Percentiles rank a stretch among this genome's conserved stretches.
Evolutionary conservation across 2,888 invertebrate species (phyloP).

Genomic region (Drosophila anceps): DNA sequence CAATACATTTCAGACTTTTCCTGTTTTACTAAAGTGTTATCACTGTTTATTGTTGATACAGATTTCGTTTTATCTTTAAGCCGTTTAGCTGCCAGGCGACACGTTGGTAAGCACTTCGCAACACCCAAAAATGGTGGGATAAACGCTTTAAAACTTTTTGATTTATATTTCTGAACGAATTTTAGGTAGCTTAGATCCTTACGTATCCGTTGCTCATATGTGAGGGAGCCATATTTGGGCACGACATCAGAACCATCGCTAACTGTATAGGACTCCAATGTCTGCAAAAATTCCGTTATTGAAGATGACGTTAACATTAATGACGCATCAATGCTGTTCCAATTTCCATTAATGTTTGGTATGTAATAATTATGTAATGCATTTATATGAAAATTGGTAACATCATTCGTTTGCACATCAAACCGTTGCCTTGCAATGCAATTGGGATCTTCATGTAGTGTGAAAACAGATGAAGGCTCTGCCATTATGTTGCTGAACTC

Average conservation of each 20-base stretch:
- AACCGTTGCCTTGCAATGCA: slow-evolving; percentile 83
- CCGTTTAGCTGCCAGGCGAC: slow-evolving; percentile 40
- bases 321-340: slow-evolving; percentile 81
- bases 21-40: background rate
- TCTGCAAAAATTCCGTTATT: slow-evolving; percentile 20
- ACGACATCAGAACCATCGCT: slow-evolving; percentile 80
- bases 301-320: slow-evolving; percentile 10
- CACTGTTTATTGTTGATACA: background rate
- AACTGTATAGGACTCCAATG: slow-evolving; percentile 43
- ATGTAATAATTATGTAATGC: slow-evolving; percentile 87
- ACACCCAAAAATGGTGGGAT: slow-evolving; percentile 79
- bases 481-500: slow-evolving; percentile 16
- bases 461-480: slow-evolving; percentile 35
- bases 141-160: slow-evolving; percentile 39
- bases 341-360: slow-evolving; percentile 88
- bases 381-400: slow-evolving; percentile 86
- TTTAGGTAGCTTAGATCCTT: slow-evolving; percentile 81
- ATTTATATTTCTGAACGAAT: slow-evolving; percentile 56
- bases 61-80: slow-evolving; percentile 7
- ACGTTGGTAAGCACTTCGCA: slow-evolving; percentile 68
- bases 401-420: slow-evolving; percentile 79
- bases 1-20: slow-evolving; percentile 7
- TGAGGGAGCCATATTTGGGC: slow-evolving; percentile 83
- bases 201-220: slow-evolving; percentile 79
- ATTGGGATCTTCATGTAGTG: slow-evolving; percentile 77